Evolutionary conservation across 2,797 vertebrate species (phyloP).

Genomic region (Gambusia yucatana): DNA sequence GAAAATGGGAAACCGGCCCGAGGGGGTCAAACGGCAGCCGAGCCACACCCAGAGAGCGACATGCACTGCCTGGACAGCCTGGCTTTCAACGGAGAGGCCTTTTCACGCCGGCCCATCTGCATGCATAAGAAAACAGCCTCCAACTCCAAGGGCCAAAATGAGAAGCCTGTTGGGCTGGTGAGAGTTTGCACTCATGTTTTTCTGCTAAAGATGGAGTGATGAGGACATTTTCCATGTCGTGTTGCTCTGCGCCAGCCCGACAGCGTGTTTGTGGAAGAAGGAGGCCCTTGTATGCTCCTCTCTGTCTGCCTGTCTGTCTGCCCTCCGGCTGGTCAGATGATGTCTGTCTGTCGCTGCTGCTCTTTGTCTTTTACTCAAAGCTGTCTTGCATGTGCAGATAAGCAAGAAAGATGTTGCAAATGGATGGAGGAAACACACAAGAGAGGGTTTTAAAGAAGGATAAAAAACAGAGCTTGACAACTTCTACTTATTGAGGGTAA

Average conservation of each 20-base stretch:
- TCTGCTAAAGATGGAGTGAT: slow-evolving; percentile 52
- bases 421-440: slow-evolving; percentile 22
- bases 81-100: slow-evolving; percentile 57
- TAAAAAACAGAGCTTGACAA: slow-evolving; percentile 31
- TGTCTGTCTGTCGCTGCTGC: slow-evolving; percentile 30
- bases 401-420: slow-evolving; percentile 32
- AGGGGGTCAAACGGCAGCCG: slow-evolving; percentile 69
- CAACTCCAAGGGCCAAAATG: slow-evolving; percentile 8
- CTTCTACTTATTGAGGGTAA: slow-evolving; percentile 36
- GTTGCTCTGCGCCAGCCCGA: slow-evolving; percentile 43
- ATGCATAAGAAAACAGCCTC: slow-evolving; percentile 64
- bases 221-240: slow-evolving; percentile 71
- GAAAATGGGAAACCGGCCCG: slow-evolving; percentile 63
- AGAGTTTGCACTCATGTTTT: slow-evolving; percentile 30
- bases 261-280: slow-evolving; percentile 64
- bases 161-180: slow-evolving; percentile 12
- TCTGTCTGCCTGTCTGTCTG: slow-evolving; percentile 34
- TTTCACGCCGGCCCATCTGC: slow-evolving; percentile 68
- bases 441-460: slow-evolving; percentile 31
- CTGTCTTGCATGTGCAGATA: slow-evolving; percentile 12
- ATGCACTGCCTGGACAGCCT: slow-evolving; percentile 46
- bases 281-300: slow-evolving; percentile 62
- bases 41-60: slow-evolving; percentile 69
- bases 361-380: slow-evolving; percentile 17
- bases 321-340: slow-evolving; percentile 60